phyloP scores from a whole-genome alignment of 2,113 vertebrate species.

The Oxygymnocypris stewartii region DNA sequence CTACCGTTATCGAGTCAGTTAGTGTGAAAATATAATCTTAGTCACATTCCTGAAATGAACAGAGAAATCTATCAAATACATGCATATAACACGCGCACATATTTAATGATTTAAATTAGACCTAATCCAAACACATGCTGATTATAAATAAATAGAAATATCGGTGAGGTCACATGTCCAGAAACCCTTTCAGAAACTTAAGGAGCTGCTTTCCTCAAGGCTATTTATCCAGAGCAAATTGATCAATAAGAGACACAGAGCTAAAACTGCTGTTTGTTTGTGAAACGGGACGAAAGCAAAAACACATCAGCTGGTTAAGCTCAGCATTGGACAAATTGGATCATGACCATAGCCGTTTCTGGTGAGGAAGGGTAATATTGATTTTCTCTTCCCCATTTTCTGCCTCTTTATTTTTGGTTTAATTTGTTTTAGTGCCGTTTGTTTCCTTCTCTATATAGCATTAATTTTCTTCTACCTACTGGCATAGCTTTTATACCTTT shows the following conservation, averaged over 20 bases:
- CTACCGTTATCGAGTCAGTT: not conserved
- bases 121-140: not conserved
- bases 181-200: not conserved
- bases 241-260: conserved; percentile 24
- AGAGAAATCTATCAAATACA: not conserved
- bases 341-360: conserved; percentile 34
- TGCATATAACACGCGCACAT: not conserved
- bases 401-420: conserved; percentile 17
- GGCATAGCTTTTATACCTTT: conserved; percentile 1
- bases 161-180: not conserved
- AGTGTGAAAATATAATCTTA: conserved; percentile 6
- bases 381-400: conserved; percentile 13
- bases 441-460: not conserved
- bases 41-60: not conserved
- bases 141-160: not conserved
- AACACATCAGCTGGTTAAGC: conserved; percentile 20
- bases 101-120: not conserved
- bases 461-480: not conserved
- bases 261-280: conserved; percentile 26
- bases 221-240: conserved; percentile 17
- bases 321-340: conserved; percentile 27
- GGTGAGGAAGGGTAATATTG: conserved; percentile 21
- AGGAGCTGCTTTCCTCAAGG: not conserved
- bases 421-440: conserved; percentile 31
- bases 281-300: not conserved